phyloP scores from a whole-genome alignment of 2,113 vertebrate species.

The Sorex araneus region DNA sequence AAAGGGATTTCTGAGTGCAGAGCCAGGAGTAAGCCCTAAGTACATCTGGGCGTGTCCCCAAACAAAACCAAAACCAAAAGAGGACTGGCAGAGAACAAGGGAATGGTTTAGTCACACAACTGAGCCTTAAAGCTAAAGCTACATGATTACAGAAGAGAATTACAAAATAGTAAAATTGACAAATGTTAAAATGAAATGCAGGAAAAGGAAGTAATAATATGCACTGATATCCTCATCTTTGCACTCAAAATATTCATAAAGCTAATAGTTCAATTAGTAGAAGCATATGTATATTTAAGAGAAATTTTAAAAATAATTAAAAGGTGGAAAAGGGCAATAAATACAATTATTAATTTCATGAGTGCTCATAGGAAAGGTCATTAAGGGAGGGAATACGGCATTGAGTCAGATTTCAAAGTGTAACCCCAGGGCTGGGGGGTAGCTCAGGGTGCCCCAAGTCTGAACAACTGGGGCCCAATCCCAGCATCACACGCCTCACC shows the following conservation, averaged over 20 bases:
- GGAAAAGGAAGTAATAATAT: not conserved
- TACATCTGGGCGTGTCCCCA: not conserved
- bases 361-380: not conserved
- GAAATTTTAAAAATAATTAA: conserved; percentile 57
- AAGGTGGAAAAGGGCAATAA: not conserved
- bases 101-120: not conserved
- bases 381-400: conserved; percentile 2
- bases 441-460: too few species aligned
- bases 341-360: conserved; percentile 31
- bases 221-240: not conserved
- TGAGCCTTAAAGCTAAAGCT: not conserved
- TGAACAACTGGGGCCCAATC: too few species aligned
- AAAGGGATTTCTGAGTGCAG: too few species aligned
- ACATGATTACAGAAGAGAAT: not conserved
- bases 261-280: not conserved
- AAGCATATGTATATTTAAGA: conserved; percentile 23
- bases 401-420: not conserved
- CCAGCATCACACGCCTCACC: too few species aligned
- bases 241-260: conserved; percentile 41
- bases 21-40: too few species aligned
- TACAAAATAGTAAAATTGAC: conserved; percentile 15
- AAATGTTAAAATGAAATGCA: not conserved
- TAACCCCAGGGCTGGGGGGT: not conserved
- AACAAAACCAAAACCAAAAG: not conserved
- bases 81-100: not conserved